phyloP scores from a whole-genome alignment of 2,113 vertebrate genomes.

The Cyanoderma ruficeps region DNA sequence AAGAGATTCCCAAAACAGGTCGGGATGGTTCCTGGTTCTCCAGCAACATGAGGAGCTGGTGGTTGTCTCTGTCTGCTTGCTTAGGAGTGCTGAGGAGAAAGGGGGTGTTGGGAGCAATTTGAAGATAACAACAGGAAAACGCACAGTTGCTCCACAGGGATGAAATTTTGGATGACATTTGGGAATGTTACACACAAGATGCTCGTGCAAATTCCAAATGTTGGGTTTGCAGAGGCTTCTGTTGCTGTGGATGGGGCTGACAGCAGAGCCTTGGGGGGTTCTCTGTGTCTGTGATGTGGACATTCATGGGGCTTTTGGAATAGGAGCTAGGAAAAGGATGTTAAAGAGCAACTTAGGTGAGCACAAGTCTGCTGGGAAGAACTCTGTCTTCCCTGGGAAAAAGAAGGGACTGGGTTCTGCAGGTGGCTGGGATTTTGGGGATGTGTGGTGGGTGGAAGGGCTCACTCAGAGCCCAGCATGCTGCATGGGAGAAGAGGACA shows the following conservation, averaged over 20 bases:
- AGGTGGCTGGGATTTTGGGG: not conserved
- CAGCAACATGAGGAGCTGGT: accelerated
- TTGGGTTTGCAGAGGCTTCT: not conserved
- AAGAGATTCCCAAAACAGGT: not conserved
- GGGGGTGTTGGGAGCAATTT: not conserved
- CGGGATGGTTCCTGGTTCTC: not conserved
- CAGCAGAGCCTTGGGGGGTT: not conserved
- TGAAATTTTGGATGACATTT: not conserved
- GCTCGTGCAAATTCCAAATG: not conserved
- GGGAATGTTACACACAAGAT: not conserved
- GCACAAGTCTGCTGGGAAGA: not conserved
- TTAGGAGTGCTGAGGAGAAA: not conserved
- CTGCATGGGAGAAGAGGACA: not conserved
- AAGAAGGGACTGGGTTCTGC: not conserved
- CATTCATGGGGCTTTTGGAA: not conserved
- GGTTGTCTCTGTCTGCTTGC: not conserved
- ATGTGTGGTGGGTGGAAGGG: accelerated
- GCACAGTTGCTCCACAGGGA: not conserved
- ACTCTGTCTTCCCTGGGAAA: not conserved
- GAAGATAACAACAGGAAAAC: not conserved
- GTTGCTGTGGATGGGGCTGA: accelerated
- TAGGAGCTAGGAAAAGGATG: too few relatives aligned
- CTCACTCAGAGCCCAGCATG: accelerated
- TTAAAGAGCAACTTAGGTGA: not conserved
- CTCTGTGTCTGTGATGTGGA: not conserved